phyloP scores from a whole-genome alignment of 2,113 vertebrate genomes.

The Plecotus auritus region DNA sequence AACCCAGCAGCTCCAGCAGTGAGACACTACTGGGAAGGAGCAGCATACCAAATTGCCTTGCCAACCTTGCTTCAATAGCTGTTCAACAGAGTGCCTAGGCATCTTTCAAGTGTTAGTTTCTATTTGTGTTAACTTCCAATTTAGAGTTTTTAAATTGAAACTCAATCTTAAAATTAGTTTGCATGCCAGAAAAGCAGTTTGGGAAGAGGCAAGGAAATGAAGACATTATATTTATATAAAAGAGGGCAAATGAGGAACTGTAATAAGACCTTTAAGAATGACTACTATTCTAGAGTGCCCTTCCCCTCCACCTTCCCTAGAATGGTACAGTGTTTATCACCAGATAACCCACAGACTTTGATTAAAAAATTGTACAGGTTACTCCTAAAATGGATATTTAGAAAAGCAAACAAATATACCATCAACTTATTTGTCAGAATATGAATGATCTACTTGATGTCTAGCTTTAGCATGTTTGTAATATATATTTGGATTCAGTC shows the following conservation, averaged over 20 bases:
- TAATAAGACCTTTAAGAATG: conserved; percentile 62
- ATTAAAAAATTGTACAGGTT: conserved; percentile 36
- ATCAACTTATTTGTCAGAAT: not conserved
- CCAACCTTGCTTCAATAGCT: conserved; percentile 54
- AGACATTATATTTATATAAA: conserved; percentile 67
- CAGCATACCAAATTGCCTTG: conserved; percentile 44
- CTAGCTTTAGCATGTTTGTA: conserved; percentile 4
- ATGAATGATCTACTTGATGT: not conserved
- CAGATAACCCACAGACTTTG: conserved; percentile 3
- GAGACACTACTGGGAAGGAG: not conserved
- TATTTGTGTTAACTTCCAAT: conserved; percentile 74
- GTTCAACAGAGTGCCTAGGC: conserved; percentile 57
- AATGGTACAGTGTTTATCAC: not conserved
- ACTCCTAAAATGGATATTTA: conserved; percentile 31
- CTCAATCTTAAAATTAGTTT: conserved; percentile 74
- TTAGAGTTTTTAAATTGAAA: conserved; percentile 74
- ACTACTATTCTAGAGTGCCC: conserved; percentile 9
- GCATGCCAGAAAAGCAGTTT: conserved; percentile 72
- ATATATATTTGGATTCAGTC: not conserved
- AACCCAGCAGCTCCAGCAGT: conserved; percentile 30
- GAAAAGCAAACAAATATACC: not conserved
- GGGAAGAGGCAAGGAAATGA: conserved; percentile 63
- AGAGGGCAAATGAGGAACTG: conserved; percentile 60
- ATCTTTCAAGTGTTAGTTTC: conserved; percentile 62
- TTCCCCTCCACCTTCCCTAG: not conserved